Evolutionary conservation across 2,797 vertebrate genomes (phyloP).

Genomic region (Heterohyrax brucei): DNA sequence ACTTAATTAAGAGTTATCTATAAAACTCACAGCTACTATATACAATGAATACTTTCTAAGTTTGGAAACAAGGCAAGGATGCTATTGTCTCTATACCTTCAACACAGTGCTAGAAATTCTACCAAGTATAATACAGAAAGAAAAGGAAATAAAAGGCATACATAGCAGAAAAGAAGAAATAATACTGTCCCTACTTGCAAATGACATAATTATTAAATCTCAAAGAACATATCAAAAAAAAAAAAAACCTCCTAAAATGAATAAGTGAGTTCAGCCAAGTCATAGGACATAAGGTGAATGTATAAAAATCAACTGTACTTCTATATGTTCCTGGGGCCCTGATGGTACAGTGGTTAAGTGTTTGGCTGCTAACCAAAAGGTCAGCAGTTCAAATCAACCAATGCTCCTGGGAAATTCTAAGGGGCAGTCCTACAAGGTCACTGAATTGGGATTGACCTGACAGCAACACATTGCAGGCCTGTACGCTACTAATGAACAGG

Average conservation of each 20-base stretch:
- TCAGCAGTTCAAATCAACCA: too few relatives aligned
- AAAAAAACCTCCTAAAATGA: neutral
- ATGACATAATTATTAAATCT: neutral
- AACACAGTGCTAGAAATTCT: neutral
- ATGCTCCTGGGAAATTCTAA: too few relatives aligned
- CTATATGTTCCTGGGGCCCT: too few relatives aligned
- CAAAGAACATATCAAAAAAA: neutral
- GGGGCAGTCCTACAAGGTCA: too few relatives aligned
- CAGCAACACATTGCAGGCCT: too few relatives aligned
- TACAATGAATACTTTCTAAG: neutral
- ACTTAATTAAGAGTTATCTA: neutral
- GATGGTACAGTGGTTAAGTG: too few relatives aligned
- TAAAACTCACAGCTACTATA: neutral
- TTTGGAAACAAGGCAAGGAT: neutral
- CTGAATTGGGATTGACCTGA: too few relatives aligned
- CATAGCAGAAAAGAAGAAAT: neutral
- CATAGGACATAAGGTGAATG: too few relatives aligned
- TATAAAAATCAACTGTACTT: too few relatives aligned
- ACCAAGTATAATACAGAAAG: neutral
- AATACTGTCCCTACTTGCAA: neutral
- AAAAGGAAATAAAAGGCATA: conserved; percentile 4
- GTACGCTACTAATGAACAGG: neutral
- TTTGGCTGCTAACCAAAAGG: too few relatives aligned
- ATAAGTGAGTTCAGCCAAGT: neutral
- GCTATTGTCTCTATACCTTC: neutral